Percentiles rank a stretch among this genome's conserved stretches.
phyloP scores from a whole-genome alignment of 2,113 vertebrate species.

The Festucalex cinctus region DNA sequence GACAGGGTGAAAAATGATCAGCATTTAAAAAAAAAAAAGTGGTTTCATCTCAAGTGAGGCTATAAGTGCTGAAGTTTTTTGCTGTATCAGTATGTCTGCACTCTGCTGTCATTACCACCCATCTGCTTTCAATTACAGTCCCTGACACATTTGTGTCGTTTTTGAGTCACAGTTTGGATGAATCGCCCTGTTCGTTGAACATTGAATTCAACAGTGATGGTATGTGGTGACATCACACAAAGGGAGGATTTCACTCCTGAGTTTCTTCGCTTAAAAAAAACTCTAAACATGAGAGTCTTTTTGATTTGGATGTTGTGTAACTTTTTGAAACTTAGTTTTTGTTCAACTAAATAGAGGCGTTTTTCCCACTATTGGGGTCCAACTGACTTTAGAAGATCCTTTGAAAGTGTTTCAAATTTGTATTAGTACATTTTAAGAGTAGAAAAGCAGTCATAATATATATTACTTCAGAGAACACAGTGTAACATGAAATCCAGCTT shows the following conservation, averaged over 20 bases:
- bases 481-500: not conserved
- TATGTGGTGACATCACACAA: not conserved
- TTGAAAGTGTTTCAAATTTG: not conserved
- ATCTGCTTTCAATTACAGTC: slow-evolving; percentile 2
- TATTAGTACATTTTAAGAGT: not conserved
- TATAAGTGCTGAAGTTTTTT: not conserved
- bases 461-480: not conserved
- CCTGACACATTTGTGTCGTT: not conserved
- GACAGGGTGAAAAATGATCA: not conserved
- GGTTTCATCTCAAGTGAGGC: not conserved
- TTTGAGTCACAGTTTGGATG: too few relatives aligned
- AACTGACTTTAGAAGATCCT: not conserved
- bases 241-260: not conserved
- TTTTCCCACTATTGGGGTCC: not conserved
- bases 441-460: not conserved
- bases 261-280: not conserved
- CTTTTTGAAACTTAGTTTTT: not conserved
- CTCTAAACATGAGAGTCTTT: too few relatives aligned
- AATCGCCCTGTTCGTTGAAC: not conserved
- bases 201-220: not conserved
- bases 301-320: too few relatives aligned
- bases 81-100: not conserved
- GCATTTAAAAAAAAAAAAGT: not conserved
- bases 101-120: not conserved
- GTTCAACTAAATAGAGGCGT: not conserved